Evolutionary conservation across 2,113 vertebrate genomes (phyloP).

Genomic region (Psammodynastes pulverulentus): DNA sequence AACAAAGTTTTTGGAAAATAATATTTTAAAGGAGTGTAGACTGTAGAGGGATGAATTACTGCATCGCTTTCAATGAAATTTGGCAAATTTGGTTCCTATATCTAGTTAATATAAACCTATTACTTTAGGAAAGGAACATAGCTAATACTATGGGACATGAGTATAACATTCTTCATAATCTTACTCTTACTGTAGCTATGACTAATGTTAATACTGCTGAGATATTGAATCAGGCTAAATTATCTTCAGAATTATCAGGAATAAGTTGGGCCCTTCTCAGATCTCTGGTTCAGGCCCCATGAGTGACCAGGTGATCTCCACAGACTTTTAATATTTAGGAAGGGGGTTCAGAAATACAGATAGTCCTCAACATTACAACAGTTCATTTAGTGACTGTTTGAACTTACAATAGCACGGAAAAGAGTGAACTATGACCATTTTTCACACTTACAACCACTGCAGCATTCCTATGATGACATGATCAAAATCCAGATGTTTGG

Average conservation of each 20-base stretch:
- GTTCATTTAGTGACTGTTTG: neutral
- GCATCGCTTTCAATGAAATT: neutral
- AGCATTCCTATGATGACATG: neutral
- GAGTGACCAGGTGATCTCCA: neutral
- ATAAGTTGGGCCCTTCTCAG: neutral
- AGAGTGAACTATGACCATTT: neutral
- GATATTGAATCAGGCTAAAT: neutral
- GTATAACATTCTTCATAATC: neutral
- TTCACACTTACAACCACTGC: neutral
- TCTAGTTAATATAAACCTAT: neutral
- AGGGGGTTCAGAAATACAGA: constrained; percentile 8
- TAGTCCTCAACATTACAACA: neutral
- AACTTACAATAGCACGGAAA: neutral
- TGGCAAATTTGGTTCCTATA: neutral
- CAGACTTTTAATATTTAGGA: constrained; percentile 1
- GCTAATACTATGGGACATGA: neutral
- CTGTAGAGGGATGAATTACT: neutral
- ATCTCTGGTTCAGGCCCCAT: neutral
- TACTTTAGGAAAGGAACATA: neutral
- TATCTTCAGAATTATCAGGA: neutral
- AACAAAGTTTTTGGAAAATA: neutral
- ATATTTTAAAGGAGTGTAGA: neutral
- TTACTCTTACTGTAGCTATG: neutral
- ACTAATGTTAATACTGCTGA: neutral
- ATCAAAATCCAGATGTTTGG: neutral